A percentile compares a stretch with the other conserved stretches of the same genome.
These are phyloP conservation scores for Gymnothorax javanicus DNA, from an alignment of 2,797 vertebrate species.

Conservation along the genomic window DNA sequence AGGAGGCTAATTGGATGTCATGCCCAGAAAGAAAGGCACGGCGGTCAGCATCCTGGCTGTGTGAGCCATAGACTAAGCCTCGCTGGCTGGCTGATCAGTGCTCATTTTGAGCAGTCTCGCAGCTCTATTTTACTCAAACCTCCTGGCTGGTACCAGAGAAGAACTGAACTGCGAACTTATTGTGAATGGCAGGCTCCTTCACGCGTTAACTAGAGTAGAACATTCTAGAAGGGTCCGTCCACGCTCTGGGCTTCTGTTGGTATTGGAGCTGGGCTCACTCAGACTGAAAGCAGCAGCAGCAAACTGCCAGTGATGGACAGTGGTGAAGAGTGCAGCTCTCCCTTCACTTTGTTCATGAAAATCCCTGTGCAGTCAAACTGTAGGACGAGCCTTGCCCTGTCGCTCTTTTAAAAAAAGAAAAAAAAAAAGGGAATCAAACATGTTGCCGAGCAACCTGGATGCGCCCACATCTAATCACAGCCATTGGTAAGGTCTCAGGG, in stretches of 20 bases:
- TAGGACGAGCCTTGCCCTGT: background rate
- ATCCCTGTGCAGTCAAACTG: background rate
- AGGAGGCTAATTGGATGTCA: too few relatives aligned
- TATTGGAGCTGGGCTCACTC: background rate
- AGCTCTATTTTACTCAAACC: background rate
- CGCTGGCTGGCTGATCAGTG: background rate
- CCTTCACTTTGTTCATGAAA: background rate
- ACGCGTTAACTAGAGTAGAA: background rate
- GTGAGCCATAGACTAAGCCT: background rate
- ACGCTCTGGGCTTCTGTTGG: background rate
- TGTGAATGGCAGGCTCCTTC: background rate
- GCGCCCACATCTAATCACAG: background rate
- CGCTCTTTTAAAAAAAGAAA: background rate
- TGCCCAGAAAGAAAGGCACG: background rate
- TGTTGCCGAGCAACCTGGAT: background rate
- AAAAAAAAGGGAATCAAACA: slow-evolving; percentile 1
- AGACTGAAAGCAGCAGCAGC: background rate
- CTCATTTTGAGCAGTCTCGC: background rate
- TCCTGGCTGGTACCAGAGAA: background rate
- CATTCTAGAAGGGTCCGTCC: background rate
- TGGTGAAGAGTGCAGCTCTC: background rate
- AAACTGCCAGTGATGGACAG: background rate
- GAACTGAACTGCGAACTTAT: background rate
- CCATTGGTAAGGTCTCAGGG: background rate
- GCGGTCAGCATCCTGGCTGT: background rate